Conservation (phyloP, 2,797 vertebrate genomes). For the Cygnus olor region DNA sequence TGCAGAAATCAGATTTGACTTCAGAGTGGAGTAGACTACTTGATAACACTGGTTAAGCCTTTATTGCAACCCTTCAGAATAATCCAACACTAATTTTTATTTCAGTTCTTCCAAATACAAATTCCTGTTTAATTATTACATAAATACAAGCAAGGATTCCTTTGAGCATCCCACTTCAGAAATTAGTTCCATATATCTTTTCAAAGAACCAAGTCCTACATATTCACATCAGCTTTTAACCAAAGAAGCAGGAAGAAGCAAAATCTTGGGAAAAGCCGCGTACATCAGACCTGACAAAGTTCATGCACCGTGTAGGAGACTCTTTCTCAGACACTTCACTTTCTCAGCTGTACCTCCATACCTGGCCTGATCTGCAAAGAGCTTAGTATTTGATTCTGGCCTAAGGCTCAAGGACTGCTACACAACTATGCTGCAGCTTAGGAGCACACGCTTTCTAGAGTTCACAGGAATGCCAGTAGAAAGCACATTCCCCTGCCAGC, state of each 20-base stretch:
- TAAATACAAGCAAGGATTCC: not conserved
- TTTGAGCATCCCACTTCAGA: not conserved
- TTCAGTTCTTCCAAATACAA: not conserved
- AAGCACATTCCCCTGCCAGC: not conserved
- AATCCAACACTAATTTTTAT: not conserved
- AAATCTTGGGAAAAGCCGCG: not conserved
- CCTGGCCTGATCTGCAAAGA: not conserved
- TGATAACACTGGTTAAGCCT: not conserved
- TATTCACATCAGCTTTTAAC: not conserved
- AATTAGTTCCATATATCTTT: not conserved
- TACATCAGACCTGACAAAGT: not conserved
- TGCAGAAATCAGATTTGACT: not conserved
- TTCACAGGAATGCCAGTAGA: no score
- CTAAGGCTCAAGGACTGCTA: not conserved
- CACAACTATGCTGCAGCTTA: accelerated
- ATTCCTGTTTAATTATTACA: constrained; percentile 30
- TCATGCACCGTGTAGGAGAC: not conserved
- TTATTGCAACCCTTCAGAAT: not conserved
- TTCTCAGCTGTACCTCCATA: not conserved
- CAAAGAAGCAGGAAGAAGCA: not conserved
- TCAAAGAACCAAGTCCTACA: not conserved
- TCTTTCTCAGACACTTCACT: not conserved
- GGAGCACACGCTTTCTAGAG: accelerated
- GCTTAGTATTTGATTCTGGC: not conserved
- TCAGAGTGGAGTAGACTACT: not conserved